Base-by-base conservation (phyloP, 1,140 invertebrate genomes). In the Rhopalosiphum padi region DNA sequence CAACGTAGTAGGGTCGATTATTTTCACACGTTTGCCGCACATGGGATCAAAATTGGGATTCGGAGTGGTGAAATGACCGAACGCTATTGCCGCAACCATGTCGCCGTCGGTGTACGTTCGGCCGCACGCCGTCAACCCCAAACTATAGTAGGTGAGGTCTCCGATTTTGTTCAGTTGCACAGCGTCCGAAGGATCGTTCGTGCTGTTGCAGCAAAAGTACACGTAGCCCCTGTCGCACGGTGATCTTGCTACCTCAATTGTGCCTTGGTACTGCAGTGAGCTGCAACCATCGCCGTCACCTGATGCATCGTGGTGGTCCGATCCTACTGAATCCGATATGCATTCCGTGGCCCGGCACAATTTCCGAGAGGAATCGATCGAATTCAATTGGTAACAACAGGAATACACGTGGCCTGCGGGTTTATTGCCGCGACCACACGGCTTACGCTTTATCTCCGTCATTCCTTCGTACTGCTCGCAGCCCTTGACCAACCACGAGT, bases 81-180 rank as follows among this genome's bases (percentile, higher is more conserved):
- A 86, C 25, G 85, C 85, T 86, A 86, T 86, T 5, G 85, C 85
- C 43, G 85, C 85, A 86, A 86, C 43, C 85, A 86, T 86, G 23
- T 86, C 85, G 15, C 21, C 18, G 43, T 86, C 30, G 9, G 85
- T 15, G 6, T 86, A 86, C 15, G 30, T 23, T 7, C 18, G 43
- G 15, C 85, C 85, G 15, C 85, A 86, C 43, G 85, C 85, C 9
- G 85, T 86, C 43, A 86, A 86, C 15, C 85, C 85, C 23, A 86
- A 86, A 6, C 30, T 6, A 22, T 86, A 86, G 46, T 86, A 86
- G 22, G 85, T 86, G 11, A 86, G 25, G 43, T 86, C 41, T n/a
- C 85, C 85, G 22, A 15, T n/a, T 46, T 86, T 86, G 9, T 48
- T 48, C 11, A 86, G 15, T 86, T 86, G 25, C 30, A 46, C 41